These are phyloP conservation scores for Nannoperca obscura DNA, from an alignment of 2,797 vertebrate species.

Conservation along the genomic window DNA sequence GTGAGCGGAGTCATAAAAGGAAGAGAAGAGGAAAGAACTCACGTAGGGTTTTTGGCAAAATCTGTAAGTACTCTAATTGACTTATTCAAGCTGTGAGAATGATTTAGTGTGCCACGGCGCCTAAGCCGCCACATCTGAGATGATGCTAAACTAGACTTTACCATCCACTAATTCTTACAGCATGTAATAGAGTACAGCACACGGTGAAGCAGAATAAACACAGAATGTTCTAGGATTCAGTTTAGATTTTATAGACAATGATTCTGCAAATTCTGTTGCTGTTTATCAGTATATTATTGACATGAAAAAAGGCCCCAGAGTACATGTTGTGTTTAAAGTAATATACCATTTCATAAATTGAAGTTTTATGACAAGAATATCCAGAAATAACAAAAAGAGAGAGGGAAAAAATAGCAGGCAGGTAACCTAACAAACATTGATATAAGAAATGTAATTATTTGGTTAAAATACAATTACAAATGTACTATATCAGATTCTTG, in stretches of 20 bases:
- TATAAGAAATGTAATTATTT: no score
- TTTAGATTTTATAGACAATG: background rate
- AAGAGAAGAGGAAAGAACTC: constrained; percentile 9
- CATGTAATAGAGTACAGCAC: background rate
- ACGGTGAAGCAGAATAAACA: background rate
- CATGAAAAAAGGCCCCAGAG: background rate
- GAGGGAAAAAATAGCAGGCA: no score
- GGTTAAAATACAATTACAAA: no score
- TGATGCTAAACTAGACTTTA: background rate
- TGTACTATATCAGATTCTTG: no score
- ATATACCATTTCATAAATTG: no score
- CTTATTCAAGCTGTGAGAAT: constrained; percentile 2
- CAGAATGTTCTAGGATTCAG: background rate
- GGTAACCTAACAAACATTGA: no score
- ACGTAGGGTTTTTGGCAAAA: background rate
- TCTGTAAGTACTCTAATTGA: background rate
- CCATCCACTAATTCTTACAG: background rate
- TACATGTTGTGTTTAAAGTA: background rate
- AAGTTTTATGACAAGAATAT: no score
- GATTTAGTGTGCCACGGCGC: background rate
- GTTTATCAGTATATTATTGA: background rate
- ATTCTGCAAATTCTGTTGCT: background rate
- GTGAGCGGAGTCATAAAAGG: constrained; percentile 13
- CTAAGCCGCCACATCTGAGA: background rate
- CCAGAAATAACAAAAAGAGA: no score